phyloP scores from a whole-genome alignment of 2,888 invertebrate species.

The Minunthozetes semirufus region DNA sequence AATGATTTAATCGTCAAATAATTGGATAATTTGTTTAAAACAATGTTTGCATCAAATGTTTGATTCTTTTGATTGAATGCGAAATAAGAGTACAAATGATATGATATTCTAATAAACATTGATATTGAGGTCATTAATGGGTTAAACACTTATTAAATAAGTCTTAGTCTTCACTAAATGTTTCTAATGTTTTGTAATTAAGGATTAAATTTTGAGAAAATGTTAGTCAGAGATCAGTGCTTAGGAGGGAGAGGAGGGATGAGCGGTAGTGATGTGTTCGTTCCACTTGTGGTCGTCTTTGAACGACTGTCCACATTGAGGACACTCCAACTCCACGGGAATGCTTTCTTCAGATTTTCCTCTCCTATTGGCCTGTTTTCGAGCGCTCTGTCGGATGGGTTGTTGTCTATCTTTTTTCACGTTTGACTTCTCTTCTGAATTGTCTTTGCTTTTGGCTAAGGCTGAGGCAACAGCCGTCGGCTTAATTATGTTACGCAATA shows the following conservation, averaged over 20 bases:
- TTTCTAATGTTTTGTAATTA: too few relatives aligned
- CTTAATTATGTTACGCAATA: not conserved
- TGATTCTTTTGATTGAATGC: too few relatives aligned
- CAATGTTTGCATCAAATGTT: too few relatives aligned
- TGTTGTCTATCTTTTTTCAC: not conserved
- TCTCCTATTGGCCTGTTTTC: too few relatives aligned
- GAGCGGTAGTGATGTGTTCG: slow-evolving; percentile 3
- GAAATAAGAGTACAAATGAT: not conserved
- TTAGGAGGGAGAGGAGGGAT: not conserved
- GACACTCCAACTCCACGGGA: slow-evolving; percentile 4
- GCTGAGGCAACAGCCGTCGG: not conserved
- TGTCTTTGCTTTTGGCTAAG: not conserved
- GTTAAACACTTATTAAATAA: not conserved
- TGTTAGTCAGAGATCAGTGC: not conserved
- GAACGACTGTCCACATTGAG: not conserved
- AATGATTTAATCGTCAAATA: too few relatives aligned
- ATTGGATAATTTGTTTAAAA: too few relatives aligned
- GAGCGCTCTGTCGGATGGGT: too few relatives aligned
- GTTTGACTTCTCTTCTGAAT: not conserved
- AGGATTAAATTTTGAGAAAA: too few relatives aligned
- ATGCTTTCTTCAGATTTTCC: not conserved
- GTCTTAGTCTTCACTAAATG: not conserved
- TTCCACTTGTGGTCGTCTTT: slow-evolving; percentile 11
- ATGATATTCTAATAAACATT: not conserved
- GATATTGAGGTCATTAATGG: not conserved